Conservation (phyloP, 2,888 invertebrate genomes). For the Drosophila anomalata region DNA sequence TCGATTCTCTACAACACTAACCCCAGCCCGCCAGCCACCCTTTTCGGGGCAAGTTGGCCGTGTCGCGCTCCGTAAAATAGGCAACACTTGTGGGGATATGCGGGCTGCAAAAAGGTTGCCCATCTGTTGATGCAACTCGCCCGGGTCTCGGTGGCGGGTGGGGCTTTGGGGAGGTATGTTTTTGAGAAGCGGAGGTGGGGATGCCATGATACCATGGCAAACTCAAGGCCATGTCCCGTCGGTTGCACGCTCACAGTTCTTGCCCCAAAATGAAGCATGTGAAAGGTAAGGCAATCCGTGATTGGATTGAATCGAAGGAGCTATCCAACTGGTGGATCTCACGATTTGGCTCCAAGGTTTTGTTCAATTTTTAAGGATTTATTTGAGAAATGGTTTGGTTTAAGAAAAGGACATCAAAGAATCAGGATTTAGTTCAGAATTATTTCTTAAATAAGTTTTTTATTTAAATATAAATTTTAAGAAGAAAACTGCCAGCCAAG, state of each 20-base stretch:
- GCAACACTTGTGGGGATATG: conserved; percentile 31
- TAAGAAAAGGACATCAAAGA: no score
- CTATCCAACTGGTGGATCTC: not conserved
- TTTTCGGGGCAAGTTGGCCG: conserved; percentile 8
- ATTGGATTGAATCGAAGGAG: not conserved
- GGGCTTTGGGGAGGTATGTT: not conserved
- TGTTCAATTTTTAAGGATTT: not conserved
- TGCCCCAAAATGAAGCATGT: not conserved
- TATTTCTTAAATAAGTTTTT: no score
- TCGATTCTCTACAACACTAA: not conserved
- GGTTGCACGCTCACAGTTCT: not conserved
- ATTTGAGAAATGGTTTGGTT: not conserved
- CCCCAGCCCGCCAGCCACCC: not conserved
- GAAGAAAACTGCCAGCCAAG: no score
- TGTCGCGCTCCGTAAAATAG: conserved; percentile 34
- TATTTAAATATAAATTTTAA: no score
- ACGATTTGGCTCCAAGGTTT: not conserved
- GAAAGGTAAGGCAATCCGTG: not conserved
- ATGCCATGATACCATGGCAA: conserved; percentile 4
- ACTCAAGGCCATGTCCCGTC: conserved; percentile 12
- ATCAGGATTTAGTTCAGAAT: no score
- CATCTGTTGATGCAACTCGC: conserved; percentile 29
- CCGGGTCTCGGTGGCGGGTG: not conserved
- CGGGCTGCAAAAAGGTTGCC: conserved; percentile 26
- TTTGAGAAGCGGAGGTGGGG: not conserved